phyloP scores from a whole-genome alignment of 2,888 invertebrate genomes.

The Gerris lacustris region DNA sequence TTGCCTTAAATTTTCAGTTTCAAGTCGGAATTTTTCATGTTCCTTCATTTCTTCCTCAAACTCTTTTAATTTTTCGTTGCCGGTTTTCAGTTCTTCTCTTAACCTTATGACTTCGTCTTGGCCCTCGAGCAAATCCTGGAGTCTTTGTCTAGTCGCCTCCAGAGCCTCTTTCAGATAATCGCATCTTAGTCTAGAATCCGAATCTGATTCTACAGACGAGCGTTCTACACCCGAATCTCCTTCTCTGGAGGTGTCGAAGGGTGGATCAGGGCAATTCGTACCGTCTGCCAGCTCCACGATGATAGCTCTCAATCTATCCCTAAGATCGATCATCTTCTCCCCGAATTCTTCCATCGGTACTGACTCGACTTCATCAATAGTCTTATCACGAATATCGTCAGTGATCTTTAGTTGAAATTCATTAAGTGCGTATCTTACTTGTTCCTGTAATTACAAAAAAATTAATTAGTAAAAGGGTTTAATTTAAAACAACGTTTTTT shows the following conservation, averaged over 20 bases:
- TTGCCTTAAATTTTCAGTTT: no score
- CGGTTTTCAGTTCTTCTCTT: constrained; percentile 6
- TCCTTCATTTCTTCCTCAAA: background rate
- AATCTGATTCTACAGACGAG: background rate
- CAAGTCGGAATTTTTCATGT: no score
- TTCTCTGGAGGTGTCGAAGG: background rate
- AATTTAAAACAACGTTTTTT: no score
- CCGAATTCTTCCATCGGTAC: constrained; percentile 10
- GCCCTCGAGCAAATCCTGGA: constrained; percentile 12
- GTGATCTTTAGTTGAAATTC: constrained; percentile 15
- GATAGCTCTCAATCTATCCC: constrained; percentile 9
- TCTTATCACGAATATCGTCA: constrained; percentile 14
- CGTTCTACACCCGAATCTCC: background rate
- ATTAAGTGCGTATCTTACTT: constrained; percentile 10
- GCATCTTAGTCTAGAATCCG: constrained; percentile 19
- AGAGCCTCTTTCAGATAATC: constrained; percentile 23
- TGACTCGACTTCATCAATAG: constrained; percentile 14
- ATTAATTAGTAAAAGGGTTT: no score
- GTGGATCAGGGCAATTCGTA: constrained; percentile 12
- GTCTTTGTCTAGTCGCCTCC: constrained; percentile 9
- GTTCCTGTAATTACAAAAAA: constrained; percentile 8
- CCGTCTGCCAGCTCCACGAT: constrained; percentile 12
- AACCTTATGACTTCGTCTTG: background rate
- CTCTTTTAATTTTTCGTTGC: background rate
- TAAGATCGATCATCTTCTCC: constrained; percentile 10